Evolutionary conservation across 2,888 invertebrate genomes (phyloP), one percentile per base, ranked within the genome.

Genomic region (Epinotia nisella): DNA sequence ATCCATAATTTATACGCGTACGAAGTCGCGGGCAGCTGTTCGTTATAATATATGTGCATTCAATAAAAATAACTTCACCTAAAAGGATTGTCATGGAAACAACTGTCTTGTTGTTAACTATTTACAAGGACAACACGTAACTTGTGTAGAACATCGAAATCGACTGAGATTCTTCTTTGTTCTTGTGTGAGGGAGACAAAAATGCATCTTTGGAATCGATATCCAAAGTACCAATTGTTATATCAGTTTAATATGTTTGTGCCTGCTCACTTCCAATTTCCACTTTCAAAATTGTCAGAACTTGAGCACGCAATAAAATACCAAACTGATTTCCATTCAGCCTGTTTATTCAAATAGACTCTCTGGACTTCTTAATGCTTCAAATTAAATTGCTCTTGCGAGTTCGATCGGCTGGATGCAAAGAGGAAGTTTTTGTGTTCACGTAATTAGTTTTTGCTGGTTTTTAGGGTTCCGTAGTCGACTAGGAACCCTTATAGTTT

Each of bases 341-440:
- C 3, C 15, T n/a, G n/a, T n/a, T 49, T 7, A 49, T 0, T n/a
- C 49, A 49, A 49, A 49, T 15, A 49, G 15, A n/a, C 49, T 29
- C 29, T 29, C 9, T 56, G 29, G 24, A 56, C 29, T 58, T 58
- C 29, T 58, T 58, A 2, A n/a, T 29, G n/a, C 29, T 24, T 24
- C 21, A 58, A 58, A 58, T 58, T 58, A 58, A 58, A 58, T 58
- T 58, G 29, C 58, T 58, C 58, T 29, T 29, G 58, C 15, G 9
- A 66, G 66, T 56, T 56, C 24, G 21, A 21, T 66, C 24, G 56
- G 24, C 56, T 66, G 41, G 9, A 65, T 21, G 39, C 10, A 21
- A 29, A 29, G 10, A 9, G 29, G 29, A 29, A 58, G 29, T 58
- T 58, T 58, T 58, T 58, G 21, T 58, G 19, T 24, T 58, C n/a